Base-by-base conservation (phyloP, 2,888 invertebrate genomes). In the Oxystoma pomonae region DNA sequence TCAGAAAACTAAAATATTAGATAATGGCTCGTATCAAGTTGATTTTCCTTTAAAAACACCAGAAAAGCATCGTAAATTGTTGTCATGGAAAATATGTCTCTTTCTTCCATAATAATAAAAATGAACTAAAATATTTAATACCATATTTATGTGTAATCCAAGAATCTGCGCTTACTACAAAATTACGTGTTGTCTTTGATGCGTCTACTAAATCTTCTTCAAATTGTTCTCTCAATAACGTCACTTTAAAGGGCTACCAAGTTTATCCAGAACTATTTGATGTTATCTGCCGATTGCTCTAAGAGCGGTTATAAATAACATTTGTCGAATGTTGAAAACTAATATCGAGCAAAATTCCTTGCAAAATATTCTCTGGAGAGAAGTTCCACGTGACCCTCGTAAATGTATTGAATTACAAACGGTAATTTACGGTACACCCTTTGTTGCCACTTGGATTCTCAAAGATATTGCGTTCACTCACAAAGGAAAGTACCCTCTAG, bases 351-450 rank as follows among this genome's bases (percentile, higher is more conserved):
- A 68, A 12, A 59, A 55, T 12, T 62, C 57, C 60, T 51, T 65
- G 21, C 62, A 64, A 51, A 65, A 67, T n/a, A 67, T 68, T 61
- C 19, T 69, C 1, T 69, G 68, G 67, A 51, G 69, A 16, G 61
- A 66, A 17, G 16, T 49, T n/a, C 62, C 65, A 7, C 2, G 12
- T 3, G 59, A 67, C 53, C 57, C 58, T 1, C 18, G 67, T 3
- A 20, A 65, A 22, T 65, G 67, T 57, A 55, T 67, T 9, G 65
- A 66, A 58, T 21, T 69, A 0, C 16, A 17, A 17, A 68, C 69
- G 1, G 63, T 69, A 0, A 68, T 65, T 17, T 69, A 65, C 55
- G 67, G 66, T 7, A 67, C 62, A 18, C 65, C 66, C 1, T 66
- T 60, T 61, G 21, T 65, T 17, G 66, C 65, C 1, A 60, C 64